Evolutionary conservation across 2,113 vertebrate genomes (phyloP).

Genomic region (Scopus umbretta): DNA sequence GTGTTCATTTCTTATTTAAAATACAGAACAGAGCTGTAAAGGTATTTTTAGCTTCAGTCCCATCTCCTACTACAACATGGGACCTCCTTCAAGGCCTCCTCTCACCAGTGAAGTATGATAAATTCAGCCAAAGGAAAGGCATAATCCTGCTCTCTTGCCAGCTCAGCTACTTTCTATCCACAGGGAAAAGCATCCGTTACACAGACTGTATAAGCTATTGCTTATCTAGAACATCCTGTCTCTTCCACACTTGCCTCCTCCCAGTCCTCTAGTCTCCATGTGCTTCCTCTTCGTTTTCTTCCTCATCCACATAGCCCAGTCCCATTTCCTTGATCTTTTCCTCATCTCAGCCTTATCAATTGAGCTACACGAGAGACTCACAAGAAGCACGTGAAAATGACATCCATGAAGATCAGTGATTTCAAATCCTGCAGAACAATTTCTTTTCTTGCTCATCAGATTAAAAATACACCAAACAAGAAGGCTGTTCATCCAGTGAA

Average conservation of each 20-base stretch:
- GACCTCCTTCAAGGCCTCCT: neutral
- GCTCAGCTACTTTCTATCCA: neutral
- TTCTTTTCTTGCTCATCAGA: constrained; percentile 1
- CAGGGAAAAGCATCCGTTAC: neutral
- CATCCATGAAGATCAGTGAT: neutral
- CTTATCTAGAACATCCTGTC: neutral
- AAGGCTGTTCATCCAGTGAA: constrained; percentile 39
- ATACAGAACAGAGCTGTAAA: neutral
- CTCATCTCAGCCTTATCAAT: neutral
- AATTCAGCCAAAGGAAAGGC: neutral
- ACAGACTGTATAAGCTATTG: neutral
- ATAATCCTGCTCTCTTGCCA: neutral
- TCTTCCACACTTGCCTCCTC: neutral
- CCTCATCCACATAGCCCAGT: neutral
- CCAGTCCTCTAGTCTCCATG: neutral
- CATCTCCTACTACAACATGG: neutral
- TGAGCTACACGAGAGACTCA: neutral
- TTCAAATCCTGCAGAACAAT: neutral
- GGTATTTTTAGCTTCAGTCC: constrained; percentile 22
- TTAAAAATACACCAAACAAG: constrained; percentile 8
- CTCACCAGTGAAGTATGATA: neutral
- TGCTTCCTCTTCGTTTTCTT: neutral
- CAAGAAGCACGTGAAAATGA: neutral
- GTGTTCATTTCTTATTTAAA: neutral
- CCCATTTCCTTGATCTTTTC: neutral